Evolutionary conservation across 1,140 invertebrate genomes (phyloP), one percentile per base, ranked within the genome.

Genomic region (Chionoecetes opilio): DNA sequence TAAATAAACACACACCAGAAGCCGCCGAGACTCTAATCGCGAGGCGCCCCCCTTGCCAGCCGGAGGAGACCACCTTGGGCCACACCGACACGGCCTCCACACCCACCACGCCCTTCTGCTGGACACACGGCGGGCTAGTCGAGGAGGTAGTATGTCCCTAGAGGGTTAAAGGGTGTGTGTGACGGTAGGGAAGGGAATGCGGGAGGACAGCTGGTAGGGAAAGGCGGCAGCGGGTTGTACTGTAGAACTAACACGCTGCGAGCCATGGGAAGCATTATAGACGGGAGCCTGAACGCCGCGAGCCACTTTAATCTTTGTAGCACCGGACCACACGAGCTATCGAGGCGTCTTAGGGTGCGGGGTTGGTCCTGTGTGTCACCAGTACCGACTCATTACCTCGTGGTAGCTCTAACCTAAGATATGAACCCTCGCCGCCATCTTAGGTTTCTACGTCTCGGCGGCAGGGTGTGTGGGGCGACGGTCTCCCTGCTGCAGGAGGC

Each of bases 401-500:
- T 91, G 89, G 89, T 91, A 75, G 89, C 89, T 63, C 89, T 29
- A 91, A 90, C 88, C 88, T 90, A 53, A 91, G 89, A 91, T 91
- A 91, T 91, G 53, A 91, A 91, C 53, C 53, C 89, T 75, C 89
- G 89, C 89, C 89, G 89, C 89, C 89, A 91, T 91, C 89, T 91
- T 91, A 91, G 17, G 89, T 35, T 91, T 91, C n/a, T 91, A 75
- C 38, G 53, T 32, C 53, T 75, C 29, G 46, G 84, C 32, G 17
- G 29, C 35, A 21, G 84, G n/a, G 35, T 9, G 84, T 32, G 32
- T 32, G 84, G 63, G 63, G 63, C n/a, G n/a, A 75, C n/a, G 63
- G 63, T 75, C 63, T 75, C 63, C n/a, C 63, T 75, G 21, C 63
- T 75, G 63, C 63, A 75, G 63, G n/a, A 75, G n/a, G 63, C 63